Conservation (phyloP, 1,140 invertebrate genomes). For the Chironomus striatipennis region DNA sequence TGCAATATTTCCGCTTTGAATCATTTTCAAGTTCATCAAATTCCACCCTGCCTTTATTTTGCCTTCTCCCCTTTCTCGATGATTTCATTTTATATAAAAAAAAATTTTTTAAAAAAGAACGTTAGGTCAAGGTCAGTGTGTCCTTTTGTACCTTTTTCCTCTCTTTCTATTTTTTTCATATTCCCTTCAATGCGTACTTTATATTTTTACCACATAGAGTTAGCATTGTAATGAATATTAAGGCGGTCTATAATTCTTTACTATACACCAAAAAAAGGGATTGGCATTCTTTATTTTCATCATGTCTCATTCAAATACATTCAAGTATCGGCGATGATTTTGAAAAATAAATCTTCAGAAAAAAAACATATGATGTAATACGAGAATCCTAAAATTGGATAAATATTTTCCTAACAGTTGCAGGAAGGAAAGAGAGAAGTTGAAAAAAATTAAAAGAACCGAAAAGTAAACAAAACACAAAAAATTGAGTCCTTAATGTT, state of each 20-base stretch:
- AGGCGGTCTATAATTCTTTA: constrained; percentile 3
- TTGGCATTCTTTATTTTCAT: neutral
- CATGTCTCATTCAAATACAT: no score
- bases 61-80: neutral
- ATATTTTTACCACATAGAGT: neutral
- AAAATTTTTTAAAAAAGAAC: neutral
- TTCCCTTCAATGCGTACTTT: neutral
- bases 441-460: no score
- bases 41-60: neutral
- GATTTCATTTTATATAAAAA: neutral
- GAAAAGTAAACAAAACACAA: no score
- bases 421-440: neutral
- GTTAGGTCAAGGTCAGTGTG: constrained; percentile 3
- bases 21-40: neutral
- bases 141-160: neutral
- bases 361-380: neutral
- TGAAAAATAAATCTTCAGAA: neutral
- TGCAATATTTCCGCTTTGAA: neutral
- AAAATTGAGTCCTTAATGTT: no score
- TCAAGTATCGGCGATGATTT: neutral
- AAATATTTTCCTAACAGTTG: neutral
- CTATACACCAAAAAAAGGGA: neutral
- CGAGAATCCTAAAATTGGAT: neutral
- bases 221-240: neutral
- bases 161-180: neutral